phyloP scores from a whole-genome alignment of 2,888 invertebrate species.

The Desoria tigrina region DNA sequence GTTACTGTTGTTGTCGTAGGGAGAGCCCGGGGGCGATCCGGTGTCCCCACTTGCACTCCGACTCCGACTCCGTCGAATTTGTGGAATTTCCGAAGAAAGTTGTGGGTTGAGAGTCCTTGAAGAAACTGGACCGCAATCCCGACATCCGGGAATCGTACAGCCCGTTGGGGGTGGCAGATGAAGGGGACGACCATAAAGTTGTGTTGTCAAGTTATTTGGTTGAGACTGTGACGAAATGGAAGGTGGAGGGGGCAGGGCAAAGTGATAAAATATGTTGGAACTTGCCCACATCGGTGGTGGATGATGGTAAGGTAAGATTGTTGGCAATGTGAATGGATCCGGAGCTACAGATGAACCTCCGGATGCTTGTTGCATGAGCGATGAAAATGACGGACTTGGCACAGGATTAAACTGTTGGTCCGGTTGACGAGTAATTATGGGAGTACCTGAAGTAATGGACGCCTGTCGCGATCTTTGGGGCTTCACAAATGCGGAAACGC shows the following conservation, averaged over 20 bases:
- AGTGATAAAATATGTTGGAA: slow-evolving; percentile 53
- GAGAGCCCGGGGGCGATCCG: slow-evolving; percentile 15
- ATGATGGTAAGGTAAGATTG: slow-evolving; percentile 46
- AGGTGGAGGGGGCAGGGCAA: slow-evolving; percentile 49
- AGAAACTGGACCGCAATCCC: slow-evolving; percentile 39
- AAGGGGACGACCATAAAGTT: slow-evolving; percentile 40
- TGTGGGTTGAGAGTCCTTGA: background rate
- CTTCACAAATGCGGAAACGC: slow-evolving; percentile 52
- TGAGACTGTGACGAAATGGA: slow-evolving; percentile 15
- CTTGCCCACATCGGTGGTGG: slow-evolving; percentile 51
- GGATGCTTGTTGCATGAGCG: background rate
- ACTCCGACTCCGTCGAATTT: slow-evolving; percentile 6
- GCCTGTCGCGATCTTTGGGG: slow-evolving; percentile 47
- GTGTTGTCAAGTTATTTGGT: slow-evolving; percentile 18
- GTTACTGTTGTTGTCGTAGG: slow-evolving; percentile 23
- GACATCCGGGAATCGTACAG: slow-evolving; percentile 51
- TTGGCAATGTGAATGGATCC: slow-evolving; percentile 11
- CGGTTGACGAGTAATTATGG: slow-evolving; percentile 6
- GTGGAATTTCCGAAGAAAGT: background rate
- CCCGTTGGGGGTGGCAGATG: slow-evolving; percentile 47
- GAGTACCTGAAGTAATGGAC: slow-evolving; percentile 7
- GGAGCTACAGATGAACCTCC: background rate
- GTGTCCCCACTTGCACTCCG: slow-evolving; percentile 29
- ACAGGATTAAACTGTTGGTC: background rate
- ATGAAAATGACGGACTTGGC: background rate